Evolutionary conservation across 2,888 invertebrate genomes (phyloP), one percentile per base, ranked within the genome.

Genomic region (Brachyopa scutellaris): DNA sequence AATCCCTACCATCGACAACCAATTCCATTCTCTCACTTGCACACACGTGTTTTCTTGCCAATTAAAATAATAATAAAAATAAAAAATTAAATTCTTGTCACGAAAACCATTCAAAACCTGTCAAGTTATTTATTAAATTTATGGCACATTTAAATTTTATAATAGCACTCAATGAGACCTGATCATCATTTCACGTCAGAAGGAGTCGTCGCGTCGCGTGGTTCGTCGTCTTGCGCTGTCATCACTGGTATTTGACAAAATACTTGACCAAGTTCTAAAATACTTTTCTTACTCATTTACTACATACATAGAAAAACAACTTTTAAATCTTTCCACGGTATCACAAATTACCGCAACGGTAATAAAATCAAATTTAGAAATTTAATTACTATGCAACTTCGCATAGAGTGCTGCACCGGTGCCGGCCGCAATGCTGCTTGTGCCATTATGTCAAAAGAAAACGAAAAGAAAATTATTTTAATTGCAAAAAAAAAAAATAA

Each of bases 331-430:
- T 1, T 55, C 29, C 40, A 40, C 49, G 6, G n/a, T 38, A 45
- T 15, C 38, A 38, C 61, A 61, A 57, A 79, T 69, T 73, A 67
- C 49, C 49, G 9, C 23, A 55, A 38, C 55, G 19, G 49, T 55
- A 74, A 62, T 62, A 49, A 42, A 80, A 69, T 69, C 57, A 67
- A 74, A 62, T 76, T 80, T 80, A 74, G 69, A 80, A 74, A 76
- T 76, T 64, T 70, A 80, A 80, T 80, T 76, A 62, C 51, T 29
- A 0, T 55, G 29, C 45, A 64, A n/a, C 57, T 70, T 67, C 7
- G 9, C n/a, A 33, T 36, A 31, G 7, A 23, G 8, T 21, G 9
- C n/a, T 9, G 9, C 31, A 9, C 11, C 26, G 15, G 1, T 19
- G 9, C 13, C 7, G 21, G n/a, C n/a, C 0, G 11, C 40, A 38